These are phyloP conservation scores for Helleia helle DNA, from an alignment of 2,888 invertebrate genomes.

Conservation along the genomic window DNA sequence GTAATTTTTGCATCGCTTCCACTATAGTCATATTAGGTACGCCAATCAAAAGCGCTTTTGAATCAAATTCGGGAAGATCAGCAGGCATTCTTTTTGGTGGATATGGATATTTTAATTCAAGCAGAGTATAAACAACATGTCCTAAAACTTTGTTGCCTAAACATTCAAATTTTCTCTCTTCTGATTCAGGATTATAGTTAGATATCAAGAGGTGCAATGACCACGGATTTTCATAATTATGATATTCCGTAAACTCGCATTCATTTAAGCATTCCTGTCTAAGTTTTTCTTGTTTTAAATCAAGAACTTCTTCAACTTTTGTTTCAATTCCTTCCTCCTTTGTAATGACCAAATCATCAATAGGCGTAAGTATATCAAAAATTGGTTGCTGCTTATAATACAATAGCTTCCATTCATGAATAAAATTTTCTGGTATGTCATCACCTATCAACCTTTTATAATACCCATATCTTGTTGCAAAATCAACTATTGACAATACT, in stretches of 20 bases:
- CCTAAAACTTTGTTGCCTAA: conserved; percentile 61
- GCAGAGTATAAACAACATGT: conserved; percentile 65
- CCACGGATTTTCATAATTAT: conserved; percentile 70
- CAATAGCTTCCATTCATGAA: conserved; percentile 71
- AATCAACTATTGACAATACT: conserved; percentile 69
- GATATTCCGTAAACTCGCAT: conserved; percentile 72
- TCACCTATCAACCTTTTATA: conserved; percentile 52
- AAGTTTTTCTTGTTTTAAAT: conserved; percentile 53
- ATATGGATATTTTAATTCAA: conserved; percentile 62
- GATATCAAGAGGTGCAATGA: conserved; percentile 52
- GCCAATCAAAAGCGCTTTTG: conserved; percentile 55
- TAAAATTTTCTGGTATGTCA: conserved; percentile 58
- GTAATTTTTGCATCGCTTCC: conserved; percentile 49
- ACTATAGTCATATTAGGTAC: conserved; percentile 52
- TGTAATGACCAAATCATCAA: conserved; percentile 48
- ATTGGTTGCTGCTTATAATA: conserved; percentile 72
- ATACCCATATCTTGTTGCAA: conserved; percentile 66
- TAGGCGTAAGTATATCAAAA: conserved; percentile 57
- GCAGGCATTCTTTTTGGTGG: conserved; percentile 43
- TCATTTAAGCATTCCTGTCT: conserved; percentile 71
- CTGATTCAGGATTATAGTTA: conserved; percentile 49
- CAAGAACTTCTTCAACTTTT: conserved; percentile 48
- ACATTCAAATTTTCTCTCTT: conserved; percentile 55
- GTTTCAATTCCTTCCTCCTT: conserved; percentile 34
- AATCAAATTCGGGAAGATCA: conserved; percentile 43